Percentiles rank a stretch among this genome's conserved stretches.
Conservation (phyloP, 1,140 invertebrate species). For the Meloidogyne hapla region DNA sequence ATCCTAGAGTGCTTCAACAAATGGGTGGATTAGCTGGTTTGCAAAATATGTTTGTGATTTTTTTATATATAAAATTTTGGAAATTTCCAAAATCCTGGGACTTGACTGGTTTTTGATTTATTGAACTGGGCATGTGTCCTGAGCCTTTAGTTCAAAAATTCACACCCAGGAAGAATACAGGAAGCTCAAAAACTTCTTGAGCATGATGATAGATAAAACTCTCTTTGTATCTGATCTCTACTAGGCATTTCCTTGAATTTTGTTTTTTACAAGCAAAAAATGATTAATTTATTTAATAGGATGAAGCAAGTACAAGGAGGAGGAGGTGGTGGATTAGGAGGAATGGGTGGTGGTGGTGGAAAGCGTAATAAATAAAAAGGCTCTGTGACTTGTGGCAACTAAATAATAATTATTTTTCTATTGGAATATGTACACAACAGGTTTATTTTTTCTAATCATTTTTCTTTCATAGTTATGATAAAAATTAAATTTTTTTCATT, state of each 20-base stretch:
- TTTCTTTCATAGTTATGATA: no score
- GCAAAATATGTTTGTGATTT: slow-evolving; percentile 37
- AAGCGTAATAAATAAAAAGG: slow-evolving; percentile 23
- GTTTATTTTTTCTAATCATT: not conserved
- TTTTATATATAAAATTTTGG: slow-evolving; percentile 6
- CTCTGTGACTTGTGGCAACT: not conserved
- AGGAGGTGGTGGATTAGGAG: slow-evolving; percentile 39
- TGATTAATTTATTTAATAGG: slow-evolving; percentile 20
- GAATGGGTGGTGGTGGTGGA: slow-evolving; percentile 32
- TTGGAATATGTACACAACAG: no score
- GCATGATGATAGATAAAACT: no score
- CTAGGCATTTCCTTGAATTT: no score
- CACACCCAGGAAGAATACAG: no score
- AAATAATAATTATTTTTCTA: not conserved
- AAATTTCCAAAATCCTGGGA: no score
- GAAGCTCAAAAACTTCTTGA: no score
- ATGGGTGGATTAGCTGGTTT: slow-evolving; percentile 74
- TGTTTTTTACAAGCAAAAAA: not conserved
- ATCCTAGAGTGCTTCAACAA: slow-evolving; percentile 91
- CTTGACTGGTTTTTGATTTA: no score
- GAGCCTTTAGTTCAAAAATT: no score
- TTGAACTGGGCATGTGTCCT: no score
- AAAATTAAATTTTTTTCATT: no score
- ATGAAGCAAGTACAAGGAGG: slow-evolving; percentile 50
- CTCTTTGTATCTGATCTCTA: no score